Evolutionary conservation across 2,113 vertebrate species (phyloP), one percentile per base, ranked within the genome.

Genomic region (Hippoglossus stenolepis): DNA sequence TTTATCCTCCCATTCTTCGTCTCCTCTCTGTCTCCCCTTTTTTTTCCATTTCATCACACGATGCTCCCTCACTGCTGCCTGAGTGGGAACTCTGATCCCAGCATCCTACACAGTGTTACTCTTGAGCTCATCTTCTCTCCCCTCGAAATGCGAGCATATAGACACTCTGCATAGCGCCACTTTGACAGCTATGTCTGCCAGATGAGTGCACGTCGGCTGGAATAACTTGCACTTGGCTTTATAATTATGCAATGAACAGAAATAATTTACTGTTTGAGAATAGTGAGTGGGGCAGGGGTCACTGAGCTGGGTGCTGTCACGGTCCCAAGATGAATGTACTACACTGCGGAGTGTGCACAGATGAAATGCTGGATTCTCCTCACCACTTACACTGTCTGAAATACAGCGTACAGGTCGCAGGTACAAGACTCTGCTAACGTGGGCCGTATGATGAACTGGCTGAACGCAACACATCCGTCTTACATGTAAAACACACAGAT

Each of bases 211-310:
- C n/a, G 38, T 65, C 18, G 59, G 43, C 53, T 77, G 57, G 71
- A 82, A 61, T 51, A 69, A 74, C 77, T 72, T n/a, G 38, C 63
- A 79, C 62, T 80, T 74, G 70, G 65, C 47, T 54, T 63, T 85
- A 62, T 82, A 79, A 89, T 80, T 90, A 88, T 86, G 75, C 76
- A 75, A 77, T 24, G 66, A 70, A 43, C 75, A 72, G 85, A 83
- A 86, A 87, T 86, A 87, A 89, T 89, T 82, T 62, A 87, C 74
- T 69, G 79, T 85, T 70, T 74, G 57, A 75, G 76, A 80, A 82
- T 15, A 70, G 56, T 49, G 81, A 49, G 35, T 45, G 20, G 70
- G 54, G 56, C 38, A 47, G 62, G 43, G 75, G 82, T 81, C 84
- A 85, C 24, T 43, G 64, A 57, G 69, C 75, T 3, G 58, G 72